Evolutionary conservation across 2,113 vertebrate genomes (phyloP).

Genomic region (Hyperopisus bebe): DNA sequence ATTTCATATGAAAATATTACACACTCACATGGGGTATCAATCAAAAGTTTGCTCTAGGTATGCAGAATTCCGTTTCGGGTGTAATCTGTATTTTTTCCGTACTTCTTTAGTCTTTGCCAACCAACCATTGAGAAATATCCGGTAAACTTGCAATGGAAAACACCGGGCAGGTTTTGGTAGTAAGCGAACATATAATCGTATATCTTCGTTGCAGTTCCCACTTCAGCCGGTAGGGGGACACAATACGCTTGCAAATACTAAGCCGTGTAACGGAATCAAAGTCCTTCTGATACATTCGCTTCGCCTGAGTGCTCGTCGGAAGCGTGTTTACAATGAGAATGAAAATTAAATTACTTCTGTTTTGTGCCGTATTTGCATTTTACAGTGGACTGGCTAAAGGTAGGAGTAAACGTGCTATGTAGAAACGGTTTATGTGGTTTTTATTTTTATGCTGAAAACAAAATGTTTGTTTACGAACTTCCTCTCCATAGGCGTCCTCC

Average conservation of each 20-base stretch:
- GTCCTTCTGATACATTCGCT: constrained; percentile 14
- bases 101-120: background rate
- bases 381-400: constrained; percentile 33
- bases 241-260: background rate
- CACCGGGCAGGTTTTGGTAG: background rate
- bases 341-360: constrained; percentile 38
- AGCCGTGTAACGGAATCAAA: constrained; percentile 14
- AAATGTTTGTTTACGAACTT: background rate
- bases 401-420: constrained; percentile 29
- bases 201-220: background rate
- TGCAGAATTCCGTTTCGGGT: background rate
- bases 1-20: background rate
- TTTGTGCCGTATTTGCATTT: constrained; percentile 34
- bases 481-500: background rate
- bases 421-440: background rate
- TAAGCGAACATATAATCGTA: background rate
- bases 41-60: background rate
- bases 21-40: background rate
- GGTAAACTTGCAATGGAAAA: background rate
- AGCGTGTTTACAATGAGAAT: background rate
- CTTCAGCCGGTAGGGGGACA: background rate
- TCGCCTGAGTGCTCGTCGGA: background rate
- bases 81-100: background rate
- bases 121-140: background rate
- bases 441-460: background rate